Evolutionary conservation across 1,140 invertebrate species (phyloP), one percentile per base, ranked within the genome.

Genomic region (Schlechtendalia chinensis): DNA sequence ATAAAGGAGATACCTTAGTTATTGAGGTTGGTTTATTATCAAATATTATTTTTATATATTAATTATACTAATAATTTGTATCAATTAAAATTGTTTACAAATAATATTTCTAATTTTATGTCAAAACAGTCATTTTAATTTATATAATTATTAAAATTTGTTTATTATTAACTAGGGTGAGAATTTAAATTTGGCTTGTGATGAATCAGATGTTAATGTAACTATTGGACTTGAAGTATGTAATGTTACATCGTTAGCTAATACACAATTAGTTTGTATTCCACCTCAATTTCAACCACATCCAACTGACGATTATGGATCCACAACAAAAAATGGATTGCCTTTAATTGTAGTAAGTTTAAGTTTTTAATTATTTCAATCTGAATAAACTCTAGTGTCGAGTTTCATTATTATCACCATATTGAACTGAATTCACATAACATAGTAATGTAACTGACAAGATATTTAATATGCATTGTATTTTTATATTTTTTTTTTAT

Each of bases 1-100:
- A 97, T 84, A 96, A 97, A 85, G 96, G 95, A 45, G 97, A 98
- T 85, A 94, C 95, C 6, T 86, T 99, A 61, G 96, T 98, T 1
- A 97, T 99, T 83, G 96, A 98, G 87, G 90, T 90, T 84, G 29
- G 80, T 79, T 56, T 5, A n/a, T 4, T 53, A 53, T 22, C 0
- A 32, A 80, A 58, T 22, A 24, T 2, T 59, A 59, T 1, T 56
- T 56, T 56, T 56, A 6, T 56, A n/a, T 19, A 2, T 0, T 50
- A 39, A 39, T 39, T 39, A n/a, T n/a, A n/a, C 8, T 39, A 39
- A 39, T 39, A 39, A 39, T 39, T 39, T 39, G 8, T 39, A 39
- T 39, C 32, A 39, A 39, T 39, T 39, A 4, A 39, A 39, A 4
- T 3, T 39, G 3, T 8, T 39, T 39, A 39, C 32, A 4, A 39